These are phyloP conservation scores for Ametastegia equiseti DNA, from an alignment of 2,888 invertebrate species.

Conservation along the genomic window DNA sequence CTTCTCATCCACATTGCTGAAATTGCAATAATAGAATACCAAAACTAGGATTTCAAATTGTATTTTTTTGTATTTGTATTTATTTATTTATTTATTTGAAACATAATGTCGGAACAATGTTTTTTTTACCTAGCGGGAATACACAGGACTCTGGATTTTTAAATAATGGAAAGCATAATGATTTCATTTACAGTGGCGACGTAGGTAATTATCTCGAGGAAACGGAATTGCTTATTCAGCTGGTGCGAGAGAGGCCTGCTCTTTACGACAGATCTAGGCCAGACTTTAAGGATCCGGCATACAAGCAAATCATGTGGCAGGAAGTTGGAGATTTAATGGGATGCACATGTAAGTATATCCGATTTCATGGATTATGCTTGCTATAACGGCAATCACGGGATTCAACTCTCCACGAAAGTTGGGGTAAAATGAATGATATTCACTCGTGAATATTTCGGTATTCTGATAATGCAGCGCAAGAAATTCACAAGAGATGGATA, in stretches of 20 bases:
- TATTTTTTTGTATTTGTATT: background rate
- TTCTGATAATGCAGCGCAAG: conserved; percentile 11
- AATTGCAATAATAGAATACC: no score
- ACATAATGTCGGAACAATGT: no score
- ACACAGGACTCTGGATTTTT: background rate
- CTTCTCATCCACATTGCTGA: background rate
- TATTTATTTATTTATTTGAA: no score
- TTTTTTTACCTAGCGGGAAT: no score
- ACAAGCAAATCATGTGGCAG: conserved; percentile 29
- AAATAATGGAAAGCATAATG: background rate
- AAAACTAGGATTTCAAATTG: no score
- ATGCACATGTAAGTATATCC: conserved; percentile 14
- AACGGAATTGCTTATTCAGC: conserved; percentile 21
- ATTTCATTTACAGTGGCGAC: background rate
- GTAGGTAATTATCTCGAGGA: conserved; percentile 27
- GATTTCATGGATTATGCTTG: background rate
- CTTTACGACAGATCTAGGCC: conserved; percentile 10
- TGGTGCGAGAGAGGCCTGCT: conserved; percentile 25
- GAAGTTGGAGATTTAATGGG: conserved; percentile 35
- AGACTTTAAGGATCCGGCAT: conserved; percentile 31
- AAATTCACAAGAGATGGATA: conserved; percentile 31
- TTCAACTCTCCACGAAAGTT: no score
- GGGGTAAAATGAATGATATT: background rate
- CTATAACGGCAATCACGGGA: background rate
- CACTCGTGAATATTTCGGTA: background rate